phyloP scores from a whole-genome alignment of 2,888 invertebrate genomes.

The Agriopis leucophaearia region DNA sequence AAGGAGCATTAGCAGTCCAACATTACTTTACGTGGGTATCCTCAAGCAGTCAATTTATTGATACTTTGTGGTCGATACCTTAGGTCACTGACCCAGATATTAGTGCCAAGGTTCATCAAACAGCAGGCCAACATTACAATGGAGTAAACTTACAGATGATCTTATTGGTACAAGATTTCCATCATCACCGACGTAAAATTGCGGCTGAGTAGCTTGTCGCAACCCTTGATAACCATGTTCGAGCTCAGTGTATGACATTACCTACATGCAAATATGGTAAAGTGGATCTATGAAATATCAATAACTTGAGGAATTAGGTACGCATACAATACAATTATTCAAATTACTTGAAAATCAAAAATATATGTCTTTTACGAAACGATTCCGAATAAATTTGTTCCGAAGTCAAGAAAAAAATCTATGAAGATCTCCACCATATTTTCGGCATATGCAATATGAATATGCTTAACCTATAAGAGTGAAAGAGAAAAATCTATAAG shows the following conservation, averaged over 20 bases:
- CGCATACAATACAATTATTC: constrained; percentile 17
- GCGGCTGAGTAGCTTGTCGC: constrained; percentile 89
- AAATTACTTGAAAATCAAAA: constrained; percentile 24
- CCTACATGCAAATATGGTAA: constrained; percentile 66
- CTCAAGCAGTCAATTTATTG: constrained; percentile 24
- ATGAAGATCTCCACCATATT: no score
- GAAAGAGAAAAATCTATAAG: not conserved
- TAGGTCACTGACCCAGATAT: constrained; percentile 26
- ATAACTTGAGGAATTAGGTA: constrained; percentile 17
- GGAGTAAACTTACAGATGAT: constrained; percentile 84
- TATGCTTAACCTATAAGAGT: not conserved
- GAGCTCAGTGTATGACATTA: constrained; percentile 96
- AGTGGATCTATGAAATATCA: constrained; percentile 4
- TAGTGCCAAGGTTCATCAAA: constrained; percentile 11
- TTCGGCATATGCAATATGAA: not conserved
- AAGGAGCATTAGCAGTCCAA: constrained; percentile 11
- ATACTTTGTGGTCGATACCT: constrained; percentile 28
- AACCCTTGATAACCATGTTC: constrained; percentile 97
- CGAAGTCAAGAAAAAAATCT: constrained; percentile 1
- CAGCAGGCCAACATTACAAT: constrained; percentile 17
- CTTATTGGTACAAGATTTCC: constrained; percentile 87
- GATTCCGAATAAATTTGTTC: constrained; percentile 4
- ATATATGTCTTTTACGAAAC: not conserved
- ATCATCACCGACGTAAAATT: constrained; percentile 91
- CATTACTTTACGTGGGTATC: not conserved